Evolutionary conservation across 2,797 vertebrate species (phyloP).

Genomic region (Lepus townsendii): DNA sequence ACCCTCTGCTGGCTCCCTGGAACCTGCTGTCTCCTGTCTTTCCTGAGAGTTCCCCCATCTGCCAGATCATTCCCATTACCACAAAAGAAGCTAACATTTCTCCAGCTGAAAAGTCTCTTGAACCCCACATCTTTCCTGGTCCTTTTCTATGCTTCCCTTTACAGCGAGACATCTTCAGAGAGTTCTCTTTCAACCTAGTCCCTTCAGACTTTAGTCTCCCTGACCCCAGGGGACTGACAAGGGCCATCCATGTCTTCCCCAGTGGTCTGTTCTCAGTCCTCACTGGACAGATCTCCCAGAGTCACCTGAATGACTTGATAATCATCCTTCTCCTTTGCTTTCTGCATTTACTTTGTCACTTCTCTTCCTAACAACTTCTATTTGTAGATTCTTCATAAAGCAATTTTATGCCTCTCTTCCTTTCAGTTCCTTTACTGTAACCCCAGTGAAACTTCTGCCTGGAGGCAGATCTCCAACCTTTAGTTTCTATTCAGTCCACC

Average conservation of each 20-base stretch:
- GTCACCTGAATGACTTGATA: background rate
- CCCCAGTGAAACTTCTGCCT: background rate
- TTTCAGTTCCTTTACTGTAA: background rate
- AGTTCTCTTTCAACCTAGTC: background rate
- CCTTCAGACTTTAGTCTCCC: background rate
- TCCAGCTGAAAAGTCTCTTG: background rate
- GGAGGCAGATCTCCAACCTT: background rate
- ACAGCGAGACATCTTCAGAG: background rate
- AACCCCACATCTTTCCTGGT: background rate
- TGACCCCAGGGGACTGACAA: background rate
- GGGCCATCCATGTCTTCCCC: background rate
- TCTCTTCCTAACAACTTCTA: too few relatives aligned
- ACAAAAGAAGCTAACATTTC: background rate
- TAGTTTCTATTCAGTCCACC: background rate
- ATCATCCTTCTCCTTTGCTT: background rate
- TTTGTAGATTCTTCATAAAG: background rate
- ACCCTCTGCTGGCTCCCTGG: background rate
- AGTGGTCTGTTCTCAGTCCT: background rate
- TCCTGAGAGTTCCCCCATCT: background rate
- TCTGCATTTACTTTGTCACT: background rate
- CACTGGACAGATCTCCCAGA: background rate
- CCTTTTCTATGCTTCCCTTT: background rate
- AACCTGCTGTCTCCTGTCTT: background rate
- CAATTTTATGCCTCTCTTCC: background rate
- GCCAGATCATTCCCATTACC: background rate